phyloP scores from a whole-genome alignment of 2,888 invertebrate species.

The Cosmia pyralina region DNA sequence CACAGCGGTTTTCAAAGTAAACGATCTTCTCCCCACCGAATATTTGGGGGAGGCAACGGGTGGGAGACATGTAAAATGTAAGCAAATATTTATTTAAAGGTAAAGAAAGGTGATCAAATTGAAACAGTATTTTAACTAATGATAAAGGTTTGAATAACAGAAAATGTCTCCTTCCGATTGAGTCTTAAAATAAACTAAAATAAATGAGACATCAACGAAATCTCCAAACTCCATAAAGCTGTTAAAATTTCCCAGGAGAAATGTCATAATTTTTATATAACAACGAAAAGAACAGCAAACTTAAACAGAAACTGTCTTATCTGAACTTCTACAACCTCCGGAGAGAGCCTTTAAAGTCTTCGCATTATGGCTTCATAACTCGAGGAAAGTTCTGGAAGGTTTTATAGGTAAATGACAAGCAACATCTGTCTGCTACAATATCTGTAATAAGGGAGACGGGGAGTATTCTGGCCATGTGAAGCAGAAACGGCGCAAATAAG shows the following conservation, averaged over 20 bases:
- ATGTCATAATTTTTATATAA: constrained; percentile 37
- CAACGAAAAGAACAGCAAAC: constrained; percentile 18
- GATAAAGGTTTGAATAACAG: background rate
- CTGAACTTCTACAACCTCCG: constrained; percentile 42
- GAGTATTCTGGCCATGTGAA: constrained; percentile 52
- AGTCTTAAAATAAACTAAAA: background rate
- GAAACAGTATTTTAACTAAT: background rate
- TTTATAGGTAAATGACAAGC: constrained; percentile 67
- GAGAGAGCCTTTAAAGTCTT: constrained; percentile 62
- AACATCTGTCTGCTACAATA: constrained; percentile 71
- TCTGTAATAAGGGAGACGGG: constrained; percentile 60
- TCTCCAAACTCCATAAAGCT: background rate
- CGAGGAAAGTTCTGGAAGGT: constrained; percentile 59
- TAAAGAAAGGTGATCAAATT: constrained; percentile 2
- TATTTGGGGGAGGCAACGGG: constrained; percentile 32
- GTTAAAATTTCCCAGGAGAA: constrained; percentile 22
- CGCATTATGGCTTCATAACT: constrained; percentile 65
- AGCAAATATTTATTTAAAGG: constrained; percentile 15
- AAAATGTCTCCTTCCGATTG: background rate
- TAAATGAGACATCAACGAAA: background rate
- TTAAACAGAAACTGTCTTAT: constrained; percentile 51
- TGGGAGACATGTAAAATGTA: background rate
- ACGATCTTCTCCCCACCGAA: constrained; percentile 33
- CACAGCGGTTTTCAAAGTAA: constrained; percentile 54
- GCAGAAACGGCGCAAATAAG: constrained; percentile 56